These are phyloP conservation scores for Campylomormyrus tamandua DNA, from an alignment of 2,113 vertebrate genomes.

Conservation along the genomic window DNA sequence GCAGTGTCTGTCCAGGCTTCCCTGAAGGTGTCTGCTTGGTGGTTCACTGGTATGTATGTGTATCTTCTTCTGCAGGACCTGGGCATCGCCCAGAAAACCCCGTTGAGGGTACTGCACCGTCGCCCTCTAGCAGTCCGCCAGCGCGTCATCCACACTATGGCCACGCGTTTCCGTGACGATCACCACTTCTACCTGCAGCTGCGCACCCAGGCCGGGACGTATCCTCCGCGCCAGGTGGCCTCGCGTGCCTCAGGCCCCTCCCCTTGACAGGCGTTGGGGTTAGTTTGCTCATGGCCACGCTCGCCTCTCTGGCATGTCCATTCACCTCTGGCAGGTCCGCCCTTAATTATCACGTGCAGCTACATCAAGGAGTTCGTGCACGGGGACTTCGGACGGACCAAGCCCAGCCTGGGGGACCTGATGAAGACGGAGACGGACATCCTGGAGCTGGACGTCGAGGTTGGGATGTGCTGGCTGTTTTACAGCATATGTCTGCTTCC, in stretches of 20 bases:
- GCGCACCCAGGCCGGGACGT: constrained; percentile 93
- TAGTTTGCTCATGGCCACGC: neutral
- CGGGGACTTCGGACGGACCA: constrained; percentile 93
- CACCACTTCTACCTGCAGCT: constrained; percentile 85
- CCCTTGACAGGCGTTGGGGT: neutral
- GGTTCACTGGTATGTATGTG: neutral
- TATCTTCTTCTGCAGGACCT: constrained; percentile 65
- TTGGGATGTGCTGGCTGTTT: constrained; percentile 38
- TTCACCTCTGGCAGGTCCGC: constrained; percentile 2
- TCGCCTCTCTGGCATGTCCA: neutral
- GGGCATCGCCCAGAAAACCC: constrained; percentile 87
- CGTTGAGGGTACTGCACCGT: constrained; percentile 84
- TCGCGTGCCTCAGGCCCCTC: neutral
- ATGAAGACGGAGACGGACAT: constrained; percentile 82
- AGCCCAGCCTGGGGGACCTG: constrained; percentile 80
- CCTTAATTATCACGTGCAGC: constrained; percentile 64
- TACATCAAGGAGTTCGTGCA: constrained; percentile 98
- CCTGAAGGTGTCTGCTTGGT: neutral
- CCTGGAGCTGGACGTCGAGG: constrained; percentile 92
- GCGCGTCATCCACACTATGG: constrained; percentile 83
- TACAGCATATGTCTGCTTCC: neutral
- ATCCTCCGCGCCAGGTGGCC: constrained; percentile 59
- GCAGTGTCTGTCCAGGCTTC: neutral
- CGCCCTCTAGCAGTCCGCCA: constrained; percentile 76
- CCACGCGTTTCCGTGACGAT: constrained; percentile 60